Evolutionary conservation across 2,797 vertebrate species (phyloP).

Genomic region (Lepus oiostolus): DNA sequence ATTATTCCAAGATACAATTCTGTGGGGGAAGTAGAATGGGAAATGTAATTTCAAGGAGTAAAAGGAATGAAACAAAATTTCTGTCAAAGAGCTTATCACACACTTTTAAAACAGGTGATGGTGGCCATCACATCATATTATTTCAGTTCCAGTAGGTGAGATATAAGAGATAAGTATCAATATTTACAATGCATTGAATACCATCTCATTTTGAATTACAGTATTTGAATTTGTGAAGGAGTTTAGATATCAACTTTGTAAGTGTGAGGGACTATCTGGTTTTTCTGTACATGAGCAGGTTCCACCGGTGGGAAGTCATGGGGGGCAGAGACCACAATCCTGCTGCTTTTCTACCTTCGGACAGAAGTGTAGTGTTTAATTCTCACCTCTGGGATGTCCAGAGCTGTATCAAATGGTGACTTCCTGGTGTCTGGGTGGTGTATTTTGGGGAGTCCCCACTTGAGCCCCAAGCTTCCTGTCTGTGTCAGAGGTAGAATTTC

Average conservation of each 20-base stretch:
- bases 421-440: not conserved
- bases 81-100: slow-evolving; percentile 62
- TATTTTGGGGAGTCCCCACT: not conserved
- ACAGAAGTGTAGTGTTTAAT: not conserved
- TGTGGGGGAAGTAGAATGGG: slow-evolving; percentile 20
- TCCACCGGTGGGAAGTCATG: slow-evolving; percentile 4
- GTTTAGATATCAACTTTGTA: slow-evolving; percentile 30
- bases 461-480: not conserved
- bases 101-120: slow-evolving; percentile 48
- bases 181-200: slow-evolving; percentile 59
- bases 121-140: slow-evolving; percentile 22
- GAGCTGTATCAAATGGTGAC: not conserved
- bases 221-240: slow-evolving; percentile 42
- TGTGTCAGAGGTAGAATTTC: not conserved
- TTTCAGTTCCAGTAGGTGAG: slow-evolving; percentile 36
- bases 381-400: not conserved
- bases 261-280: not conserved
- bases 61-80: slow-evolving; percentile 63
- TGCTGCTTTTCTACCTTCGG: not conserved
- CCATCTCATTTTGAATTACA: slow-evolving; percentile 28
- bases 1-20: slow-evolving; percentile 8
- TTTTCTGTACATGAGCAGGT: not conserved
- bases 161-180: slow-evolving; percentile 9
- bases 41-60: slow-evolving; percentile 57
- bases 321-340: slow-evolving; percentile 15